Base-by-base conservation (phyloP, 2,113 vertebrate genomes). In the Chloropsis cyanopogon region DNA sequence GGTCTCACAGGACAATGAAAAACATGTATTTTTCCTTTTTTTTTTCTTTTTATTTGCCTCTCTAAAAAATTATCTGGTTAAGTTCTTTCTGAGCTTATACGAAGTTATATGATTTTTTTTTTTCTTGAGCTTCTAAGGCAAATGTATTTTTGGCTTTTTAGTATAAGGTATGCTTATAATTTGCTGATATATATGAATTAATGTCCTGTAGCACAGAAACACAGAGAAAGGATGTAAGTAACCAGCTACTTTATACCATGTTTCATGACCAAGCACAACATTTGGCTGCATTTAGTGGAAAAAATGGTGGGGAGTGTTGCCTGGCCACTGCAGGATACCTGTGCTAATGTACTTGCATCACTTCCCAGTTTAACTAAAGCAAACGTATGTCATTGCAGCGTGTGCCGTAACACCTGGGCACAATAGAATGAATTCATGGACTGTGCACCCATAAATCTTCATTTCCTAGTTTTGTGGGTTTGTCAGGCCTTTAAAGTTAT, bases 401-500 rank as follows among this genome's bases (percentile, higher is more conserved):
- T 86, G 86, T 64, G 57, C 82, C 4, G 2, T 88, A 95, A 91
- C 78, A 86, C 91, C 86, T 91, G 87, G 56, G 79, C 85, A 84
- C 82, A 50, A 42, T 16, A 60, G 68, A 85, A 90, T 68, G 92
- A 94, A 90, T 93, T 79, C 94, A 91, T 93, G 90, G 28, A 83
- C 88, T 87, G 39, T 49, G 70, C 89, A 83, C 53, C 79, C 86
- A 93, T 82, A 85, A 86, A 84, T 94, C 52, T 83, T 93, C 92
- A 93, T 95, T 86, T 84, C 90, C 95, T 88, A 85, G 68, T 95
- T 96, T 78, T 91, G 61, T 90, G 92, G 92, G 57, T 82, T 96
- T 92, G 91, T 94, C 90, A 89, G 82, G 81, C 56, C 90, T 89
- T 96, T 95, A 88, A 92, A 81, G 93, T 96, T 95, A 96, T 94